Conservation (phyloP, 2,888 invertebrate genomes). For the Lapara coniferarum region DNA sequence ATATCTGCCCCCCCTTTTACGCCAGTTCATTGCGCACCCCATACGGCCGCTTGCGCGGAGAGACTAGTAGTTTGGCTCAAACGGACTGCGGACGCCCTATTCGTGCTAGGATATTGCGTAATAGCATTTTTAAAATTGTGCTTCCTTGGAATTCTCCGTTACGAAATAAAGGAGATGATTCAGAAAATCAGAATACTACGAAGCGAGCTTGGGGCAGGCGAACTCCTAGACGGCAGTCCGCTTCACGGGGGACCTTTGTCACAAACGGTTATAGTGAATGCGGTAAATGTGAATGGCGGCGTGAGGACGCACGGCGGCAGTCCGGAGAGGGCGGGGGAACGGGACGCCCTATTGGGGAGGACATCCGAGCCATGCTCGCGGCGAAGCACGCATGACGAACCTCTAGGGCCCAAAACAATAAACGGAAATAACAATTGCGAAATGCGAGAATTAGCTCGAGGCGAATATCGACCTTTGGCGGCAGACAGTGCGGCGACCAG, state of each 20-base stretch:
- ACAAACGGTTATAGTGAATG: conserved; percentile 77
- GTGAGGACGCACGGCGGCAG: conserved; percentile 83
- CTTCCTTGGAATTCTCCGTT: conserved; percentile 93
- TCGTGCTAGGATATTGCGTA: conserved; percentile 93
- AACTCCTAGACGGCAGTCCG: conserved; percentile 74
- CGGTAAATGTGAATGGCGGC: conserved; percentile 84
- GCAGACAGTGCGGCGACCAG: conserved; percentile 82
- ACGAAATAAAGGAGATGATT: conserved; percentile 95
- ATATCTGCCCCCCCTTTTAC: conserved; percentile 67
- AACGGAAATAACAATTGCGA: conserved; percentile 92
- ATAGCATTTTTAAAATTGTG: conserved; percentile 94
- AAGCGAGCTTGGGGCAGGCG: conserved; percentile 85
- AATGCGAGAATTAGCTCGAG: conserved; percentile 87
- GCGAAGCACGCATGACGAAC: conserved; percentile 73
- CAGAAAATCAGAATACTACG: conserved; percentile 93
- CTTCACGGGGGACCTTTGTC: conserved; percentile 77
- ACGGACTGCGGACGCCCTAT: conserved; percentile 91
- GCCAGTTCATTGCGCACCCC: conserved; percentile 74
- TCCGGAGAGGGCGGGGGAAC: conserved; percentile 82
- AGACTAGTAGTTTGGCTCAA: conserved; percentile 89
- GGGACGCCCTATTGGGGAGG: conserved; percentile 82
- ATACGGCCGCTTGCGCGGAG: conserved; percentile 88
- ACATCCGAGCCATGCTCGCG: conserved; percentile 76
- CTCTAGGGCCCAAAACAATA: conserved; percentile 84
- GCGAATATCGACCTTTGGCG: conserved; percentile 79